Conservation (phyloP, 1,140 invertebrate genomes). For the Drosophila sechellia region DNA sequence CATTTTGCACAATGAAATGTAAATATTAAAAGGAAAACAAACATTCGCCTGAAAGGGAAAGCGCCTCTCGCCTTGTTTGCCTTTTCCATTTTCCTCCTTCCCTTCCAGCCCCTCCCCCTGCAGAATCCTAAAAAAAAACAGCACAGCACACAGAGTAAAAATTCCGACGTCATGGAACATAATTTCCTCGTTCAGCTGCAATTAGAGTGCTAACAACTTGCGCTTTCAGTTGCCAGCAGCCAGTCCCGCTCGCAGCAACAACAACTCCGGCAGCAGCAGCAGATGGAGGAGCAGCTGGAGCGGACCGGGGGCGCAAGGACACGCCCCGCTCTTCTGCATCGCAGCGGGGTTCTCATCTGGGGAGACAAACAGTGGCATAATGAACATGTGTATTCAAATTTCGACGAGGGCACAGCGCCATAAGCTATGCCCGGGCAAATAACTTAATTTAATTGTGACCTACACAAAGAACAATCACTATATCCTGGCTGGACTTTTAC, state of each 20-base stretch:
- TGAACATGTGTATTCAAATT: slow-evolving; percentile 62
- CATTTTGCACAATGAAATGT: slow-evolving; percentile 70
- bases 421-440: slow-evolving; percentile 39
- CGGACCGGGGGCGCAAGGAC: slow-evolving; percentile 6
- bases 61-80: slow-evolving; percentile 51
- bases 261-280: slow-evolving; percentile 11
- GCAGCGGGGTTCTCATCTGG: slow-evolving; percentile 82
- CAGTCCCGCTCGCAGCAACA: slow-evolving; percentile 32
- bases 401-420: slow-evolving; percentile 30
- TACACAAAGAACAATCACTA: slow-evolving; percentile 3
- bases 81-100: slow-evolving; percentile 30
- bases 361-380: slow-evolving; percentile 46
- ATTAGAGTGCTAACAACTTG: slow-evolving; percentile 51
- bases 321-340: slow-evolving; percentile 75
- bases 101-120: neutral
- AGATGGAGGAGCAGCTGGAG: slow-evolving; percentile 6
- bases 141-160: slow-evolving; percentile 17
- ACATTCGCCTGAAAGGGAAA: slow-evolving; percentile 58
- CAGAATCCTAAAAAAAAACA: slow-evolving; percentile 29
- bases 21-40: slow-evolving; percentile 70
- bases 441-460: slow-evolving; percentile 71
- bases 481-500: neutral
- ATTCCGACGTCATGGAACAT: slow-evolving; percentile 47
- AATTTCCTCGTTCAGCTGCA: slow-evolving; percentile 45
- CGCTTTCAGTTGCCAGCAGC: slow-evolving; percentile 44